Evolutionary conservation across 2,113 vertebrate genomes (phyloP).

Genomic region (Gallinago media): DNA sequence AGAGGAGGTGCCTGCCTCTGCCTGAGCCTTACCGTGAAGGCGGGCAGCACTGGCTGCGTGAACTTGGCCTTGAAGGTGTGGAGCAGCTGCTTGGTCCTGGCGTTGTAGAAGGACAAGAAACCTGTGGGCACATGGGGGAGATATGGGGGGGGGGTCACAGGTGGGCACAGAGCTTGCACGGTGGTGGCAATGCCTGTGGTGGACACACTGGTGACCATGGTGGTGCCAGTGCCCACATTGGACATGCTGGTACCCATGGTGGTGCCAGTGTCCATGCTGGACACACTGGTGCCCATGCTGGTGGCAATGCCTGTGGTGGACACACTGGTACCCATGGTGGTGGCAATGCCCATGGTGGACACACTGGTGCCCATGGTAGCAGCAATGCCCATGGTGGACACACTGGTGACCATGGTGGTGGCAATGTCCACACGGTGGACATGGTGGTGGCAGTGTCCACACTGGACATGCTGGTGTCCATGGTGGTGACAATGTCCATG

Average conservation of each 20-base stretch:
- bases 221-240: too few relatives aligned
- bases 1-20: not conserved
- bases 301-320: not conserved
- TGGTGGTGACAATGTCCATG: too few relatives aligned
- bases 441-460: not conserved
- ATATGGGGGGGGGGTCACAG: not conserved
- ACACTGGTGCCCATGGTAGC: too few relatives aligned
- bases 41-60: constrained; percentile 90
- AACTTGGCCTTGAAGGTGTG: constrained; percentile 94
- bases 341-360: too few relatives aligned
- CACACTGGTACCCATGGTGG: not conserved
- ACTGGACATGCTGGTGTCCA: not conserved
- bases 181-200: not conserved
- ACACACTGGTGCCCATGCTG: not conserved
- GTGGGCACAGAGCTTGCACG: not conserved
- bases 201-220: not conserved
- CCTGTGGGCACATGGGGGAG: constrained; percentile 69
- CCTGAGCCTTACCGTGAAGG: constrained; percentile 84
- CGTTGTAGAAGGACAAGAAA: constrained; percentile 92
- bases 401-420: too few relatives aligned
- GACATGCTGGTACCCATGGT: too few relatives aligned
- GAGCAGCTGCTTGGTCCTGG: constrained; percentile 89
- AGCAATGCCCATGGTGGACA: too few relatives aligned
- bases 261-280: not conserved
- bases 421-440: too few relatives aligned